phyloP scores from a whole-genome alignment of 2,888 invertebrate genomes.

The Spodoptera littoralis region DNA sequence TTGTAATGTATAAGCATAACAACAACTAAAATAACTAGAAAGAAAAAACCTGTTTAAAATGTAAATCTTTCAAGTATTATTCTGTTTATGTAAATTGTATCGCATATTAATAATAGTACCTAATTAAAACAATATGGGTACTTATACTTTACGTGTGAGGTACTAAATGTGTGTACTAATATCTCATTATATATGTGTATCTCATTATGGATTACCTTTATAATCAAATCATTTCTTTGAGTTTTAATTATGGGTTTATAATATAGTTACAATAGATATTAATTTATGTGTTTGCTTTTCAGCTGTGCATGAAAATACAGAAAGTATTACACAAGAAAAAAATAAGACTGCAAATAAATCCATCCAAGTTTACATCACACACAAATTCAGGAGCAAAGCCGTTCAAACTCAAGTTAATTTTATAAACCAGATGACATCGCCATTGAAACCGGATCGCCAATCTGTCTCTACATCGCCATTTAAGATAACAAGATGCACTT shows the following conservation, averaged over 20 bases:
- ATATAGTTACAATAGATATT: neutral
- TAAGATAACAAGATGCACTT: slow-evolving; percentile 13
- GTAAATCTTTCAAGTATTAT: too few relatives aligned
- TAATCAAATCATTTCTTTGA: too few relatives aligned
- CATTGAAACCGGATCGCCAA: slow-evolving; percentile 23
- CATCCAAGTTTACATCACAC: slow-evolving; percentile 26
- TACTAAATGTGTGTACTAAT: too few relatives aligned
- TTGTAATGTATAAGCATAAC: neutral
- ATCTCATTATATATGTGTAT: too few relatives aligned
- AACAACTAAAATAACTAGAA: neutral
- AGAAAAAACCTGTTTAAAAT: neutral
- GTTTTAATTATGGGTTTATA: too few relatives aligned
- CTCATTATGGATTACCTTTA: too few relatives aligned
- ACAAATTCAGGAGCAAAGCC: slow-evolving; percentile 49
- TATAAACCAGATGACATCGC: slow-evolving; percentile 34
- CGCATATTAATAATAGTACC: too few relatives aligned
- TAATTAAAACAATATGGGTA: too few relatives aligned
- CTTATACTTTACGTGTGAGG: too few relatives aligned
- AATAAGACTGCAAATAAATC: slow-evolving; percentile 27
- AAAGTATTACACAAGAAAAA: slow-evolving; percentile 9
- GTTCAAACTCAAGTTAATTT: slow-evolving; percentile 31
- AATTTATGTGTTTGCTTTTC: slow-evolving; percentile 1
- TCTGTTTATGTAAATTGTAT: too few relatives aligned
- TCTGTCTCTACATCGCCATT: slow-evolving; percentile 40
- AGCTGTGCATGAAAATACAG: slow-evolving; percentile 2